Base-by-base conservation (phyloP, 2,797 vertebrate genomes). In the Myotis findleyi region DNA sequence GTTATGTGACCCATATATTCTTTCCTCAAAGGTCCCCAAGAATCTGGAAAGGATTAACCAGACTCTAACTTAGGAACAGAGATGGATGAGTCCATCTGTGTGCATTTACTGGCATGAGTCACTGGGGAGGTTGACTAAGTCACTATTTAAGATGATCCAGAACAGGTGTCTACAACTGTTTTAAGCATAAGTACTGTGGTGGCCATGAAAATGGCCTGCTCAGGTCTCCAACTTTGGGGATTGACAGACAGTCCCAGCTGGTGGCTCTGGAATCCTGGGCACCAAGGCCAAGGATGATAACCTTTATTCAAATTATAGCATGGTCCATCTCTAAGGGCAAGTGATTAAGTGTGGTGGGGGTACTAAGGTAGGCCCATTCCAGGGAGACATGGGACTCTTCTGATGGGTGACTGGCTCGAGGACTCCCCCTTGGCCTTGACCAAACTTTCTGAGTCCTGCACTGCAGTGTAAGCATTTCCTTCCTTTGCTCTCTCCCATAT, bases 121-220 rank as follows among this genome's bases (percentile, higher is more conserved):
- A 62, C 69, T 64, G 69, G 55, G 57, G 38, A 79, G 57, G n/a
- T 49, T 94, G n/a, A 75, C 38, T 7, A 83, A 97, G 88, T 66
- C 92, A 13, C 69, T 66, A 53, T 91, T 76, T 77, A 68, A 81
- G 92, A 96, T 87, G 92, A 90, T 80, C 79, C 85, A n/a, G 18
- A 94, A 80, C 97, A 97, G 97, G 93, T 97, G 97, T 62, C 82
- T 47, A 47, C 86, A 96, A 91, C 86, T 97, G 96, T 87, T 93
- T 96, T 30, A 82, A 49, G 84, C 87, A 30, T 47, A 44, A 94
- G 76, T 59, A 18, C 66, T 30, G 1, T n/a, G 20, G 57, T 79
- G 69, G 36, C 71, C 30, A 1, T 25, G 71, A 64, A 91, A 53
- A 68, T 4, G 44, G 75, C 55, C 3, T 0, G 30, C 73, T 93